Evolutionary conservation across 1,140 invertebrate genomes (phyloP).

Genomic region (Zaprionus ghesquierei): DNA sequence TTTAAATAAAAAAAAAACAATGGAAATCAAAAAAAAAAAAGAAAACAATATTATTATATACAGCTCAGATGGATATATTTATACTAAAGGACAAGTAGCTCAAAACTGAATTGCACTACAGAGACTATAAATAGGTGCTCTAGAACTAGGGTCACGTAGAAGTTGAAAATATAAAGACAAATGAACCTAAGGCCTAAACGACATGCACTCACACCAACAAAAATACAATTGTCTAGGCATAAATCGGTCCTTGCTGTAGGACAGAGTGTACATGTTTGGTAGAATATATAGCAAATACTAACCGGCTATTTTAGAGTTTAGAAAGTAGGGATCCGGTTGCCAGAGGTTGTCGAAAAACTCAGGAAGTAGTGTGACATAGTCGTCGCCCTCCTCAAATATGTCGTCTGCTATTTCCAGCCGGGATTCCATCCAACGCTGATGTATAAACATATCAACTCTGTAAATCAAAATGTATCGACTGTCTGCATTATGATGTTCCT

Average conservation of each 20-base stretch:
- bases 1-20: conserved; percentile 58
- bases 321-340: conserved; percentile 93
- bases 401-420: conserved; percentile 88
- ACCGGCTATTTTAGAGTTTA: conserved; percentile 93
- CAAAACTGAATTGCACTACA: background rate
- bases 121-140: background rate
- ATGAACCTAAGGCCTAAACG: background rate
- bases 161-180: background rate
- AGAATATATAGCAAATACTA: conserved; percentile 47
- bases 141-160: background rate
- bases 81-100: background rate
- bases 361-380: conserved; percentile 89
- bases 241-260: background rate
- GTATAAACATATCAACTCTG: conserved; percentile 93
- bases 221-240: background rate
- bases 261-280: background rate
- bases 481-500: conserved; percentile 50
- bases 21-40: conserved; percentile 58
- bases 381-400: conserved; percentile 90
- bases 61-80: conserved; percentile 46
- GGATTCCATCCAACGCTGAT: conserved; percentile 91
- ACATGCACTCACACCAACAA: conserved; percentile 1
- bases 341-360: conserved; percentile 92
- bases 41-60: conserved; percentile 69
- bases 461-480: conserved; percentile 68